A percentile compares a stretch with the other conserved stretches of the same genome.
Evolutionary conservation across 2,888 invertebrate genomes (phyloP).

Genomic region (Caenorhabditis sp.): DNA sequence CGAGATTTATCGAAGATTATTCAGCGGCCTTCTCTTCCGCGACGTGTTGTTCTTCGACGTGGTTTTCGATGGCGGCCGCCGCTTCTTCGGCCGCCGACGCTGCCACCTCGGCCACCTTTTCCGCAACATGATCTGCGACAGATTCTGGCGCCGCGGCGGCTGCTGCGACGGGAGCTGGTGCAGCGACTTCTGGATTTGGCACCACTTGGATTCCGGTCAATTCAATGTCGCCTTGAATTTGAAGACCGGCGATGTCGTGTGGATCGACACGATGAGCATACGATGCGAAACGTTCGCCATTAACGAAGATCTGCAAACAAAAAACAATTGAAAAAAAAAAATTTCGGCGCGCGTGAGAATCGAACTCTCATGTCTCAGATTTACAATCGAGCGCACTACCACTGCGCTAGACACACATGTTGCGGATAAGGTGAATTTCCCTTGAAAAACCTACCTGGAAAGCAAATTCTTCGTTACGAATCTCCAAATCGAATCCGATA

Average conservation of each 20-base stretch:
- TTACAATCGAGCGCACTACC: too few species aligned
- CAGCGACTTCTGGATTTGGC: slow-evolving; percentile 4
- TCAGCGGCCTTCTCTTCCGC: too few species aligned
- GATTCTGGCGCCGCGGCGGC: background rate
- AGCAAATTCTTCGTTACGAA: slow-evolving; percentile 61
- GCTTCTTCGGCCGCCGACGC: background rate
- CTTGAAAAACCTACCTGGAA: too few species aligned
- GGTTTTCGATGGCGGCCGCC: too few species aligned
- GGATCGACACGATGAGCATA: slow-evolving; percentile 65
- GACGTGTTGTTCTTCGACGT: too few species aligned
- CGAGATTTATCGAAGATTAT: too few species aligned
- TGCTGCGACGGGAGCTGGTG: background rate
- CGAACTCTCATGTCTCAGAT: too few species aligned
- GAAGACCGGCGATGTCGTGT: slow-evolving; percentile 59
- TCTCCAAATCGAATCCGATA: slow-evolving; percentile 62
- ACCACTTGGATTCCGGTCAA: slow-evolving; percentile 52
- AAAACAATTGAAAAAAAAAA: too few species aligned
- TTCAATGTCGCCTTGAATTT: slow-evolving; percentile 63
- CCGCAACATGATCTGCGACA: background rate
- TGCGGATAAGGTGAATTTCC: too few species aligned
- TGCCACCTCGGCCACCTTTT: too few species aligned
- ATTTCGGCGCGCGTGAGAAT: too few species aligned
- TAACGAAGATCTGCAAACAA: slow-evolving; percentile 61
- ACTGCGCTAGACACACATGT: too few species aligned
- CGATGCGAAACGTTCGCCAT: slow-evolving; percentile 66